phyloP scores from a whole-genome alignment of 2,888 invertebrate species.

The Eupeodes latifasciatus region DNA sequence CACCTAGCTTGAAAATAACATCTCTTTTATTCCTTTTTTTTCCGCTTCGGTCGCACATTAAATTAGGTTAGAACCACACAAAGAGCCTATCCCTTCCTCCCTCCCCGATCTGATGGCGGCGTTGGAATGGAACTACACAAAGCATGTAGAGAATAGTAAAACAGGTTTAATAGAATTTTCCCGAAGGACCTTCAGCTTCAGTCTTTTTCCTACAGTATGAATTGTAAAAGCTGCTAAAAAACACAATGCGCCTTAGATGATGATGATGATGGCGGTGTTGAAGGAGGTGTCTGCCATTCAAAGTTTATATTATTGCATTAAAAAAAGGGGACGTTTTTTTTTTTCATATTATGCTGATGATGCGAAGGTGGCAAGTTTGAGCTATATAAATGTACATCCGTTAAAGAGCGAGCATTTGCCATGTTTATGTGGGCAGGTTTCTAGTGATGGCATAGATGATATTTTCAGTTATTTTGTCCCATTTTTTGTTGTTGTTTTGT shows the following conservation, averaged over 20 bases:
- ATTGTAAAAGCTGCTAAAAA: constrained; percentile 41
- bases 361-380: constrained; percentile 1
- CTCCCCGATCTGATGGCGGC: not conserved
- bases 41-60: constrained; percentile 27
- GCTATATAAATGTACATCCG: constrained; percentile 4
- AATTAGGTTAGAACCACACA: constrained; percentile 55
- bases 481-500: not conserved
- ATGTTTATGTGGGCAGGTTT: not conserved
- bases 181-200: constrained; percentile 38
- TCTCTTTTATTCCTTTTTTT: constrained; percentile 23
- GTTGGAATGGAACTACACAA: constrained; percentile 12
- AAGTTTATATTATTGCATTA: constrained; percentile 49
- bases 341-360: not conserved
- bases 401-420: not conserved
- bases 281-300: constrained; percentile 50
- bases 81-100: constrained; percentile 14
- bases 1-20: constrained; percentile 2
- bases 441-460: not conserved
- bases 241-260: constrained; percentile 41
- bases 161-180: constrained; percentile 31
- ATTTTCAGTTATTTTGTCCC: constrained; percentile 27
- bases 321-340: not conserved
- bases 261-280: not conserved
- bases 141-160: constrained; percentile 24
- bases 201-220: constrained; percentile 7